Conservation (phyloP, 2,113 vertebrate species). For the Apeltes quadracus region DNA sequence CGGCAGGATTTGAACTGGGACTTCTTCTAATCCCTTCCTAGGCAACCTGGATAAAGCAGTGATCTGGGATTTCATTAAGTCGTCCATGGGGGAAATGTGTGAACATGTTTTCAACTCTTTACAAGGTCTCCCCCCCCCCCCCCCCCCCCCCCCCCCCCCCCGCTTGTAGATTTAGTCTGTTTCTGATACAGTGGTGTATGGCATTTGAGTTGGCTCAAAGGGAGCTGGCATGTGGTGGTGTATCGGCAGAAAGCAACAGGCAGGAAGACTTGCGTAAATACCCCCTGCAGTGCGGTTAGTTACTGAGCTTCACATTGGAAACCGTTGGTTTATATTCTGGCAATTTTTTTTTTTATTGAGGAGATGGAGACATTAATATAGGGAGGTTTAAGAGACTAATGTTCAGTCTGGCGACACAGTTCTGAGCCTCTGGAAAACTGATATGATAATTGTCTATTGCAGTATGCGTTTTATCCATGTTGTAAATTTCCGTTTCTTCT, state of each 20-base stretch:
- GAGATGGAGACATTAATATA: not conserved
- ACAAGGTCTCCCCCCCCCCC: not conserved
- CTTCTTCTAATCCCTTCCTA: slow-evolving; percentile 46
- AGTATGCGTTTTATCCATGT: not conserved
- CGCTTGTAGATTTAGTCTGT: slow-evolving; percentile 1
- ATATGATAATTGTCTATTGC: not conserved
- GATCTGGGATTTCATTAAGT: slow-evolving; percentile 43
- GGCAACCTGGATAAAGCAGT: slow-evolving; percentile 39
- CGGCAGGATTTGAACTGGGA: slow-evolving; percentile 27
- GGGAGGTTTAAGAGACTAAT: not conserved
- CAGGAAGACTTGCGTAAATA: slow-evolving; percentile 63
- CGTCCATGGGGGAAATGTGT: not conserved
- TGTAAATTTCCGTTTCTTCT: not conserved
- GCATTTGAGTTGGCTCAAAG: slow-evolving; percentile 56
- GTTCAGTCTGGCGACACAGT: not conserved
- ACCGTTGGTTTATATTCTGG: not conserved
- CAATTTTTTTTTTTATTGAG: slow-evolving; percentile 3
- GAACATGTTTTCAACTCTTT: not conserved
- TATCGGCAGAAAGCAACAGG: slow-evolving; percentile 30
- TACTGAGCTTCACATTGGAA: slow-evolving; percentile 20
- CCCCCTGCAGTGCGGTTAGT: slow-evolving; percentile 2
- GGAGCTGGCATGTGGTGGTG: slow-evolving; percentile 15
- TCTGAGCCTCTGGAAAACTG: not conserved
- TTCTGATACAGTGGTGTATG: slow-evolving; percentile 36
- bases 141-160: not conserved